A percentile compares a stretch with the other conserved stretches of the same genome.
phyloP scores from a whole-genome alignment of 2,113 vertebrate genomes.

The Chaenogobius annularis region DNA sequence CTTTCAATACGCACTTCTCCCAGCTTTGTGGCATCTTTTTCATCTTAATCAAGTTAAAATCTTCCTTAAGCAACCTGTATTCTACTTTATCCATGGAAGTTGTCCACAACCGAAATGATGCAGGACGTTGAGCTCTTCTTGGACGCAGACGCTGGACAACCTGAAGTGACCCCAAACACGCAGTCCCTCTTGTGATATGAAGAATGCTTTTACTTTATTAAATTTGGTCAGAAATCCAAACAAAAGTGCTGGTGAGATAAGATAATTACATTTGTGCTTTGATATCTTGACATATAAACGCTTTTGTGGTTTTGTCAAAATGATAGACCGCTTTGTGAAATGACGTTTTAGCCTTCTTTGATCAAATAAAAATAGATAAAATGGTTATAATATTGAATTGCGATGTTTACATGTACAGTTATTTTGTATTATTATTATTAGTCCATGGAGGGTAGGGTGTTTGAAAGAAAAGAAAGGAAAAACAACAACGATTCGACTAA shows the following conservation, averaged over 20 bases:
- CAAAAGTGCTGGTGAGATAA: neutral
- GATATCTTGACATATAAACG: no score
- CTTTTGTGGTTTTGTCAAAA: neutral
- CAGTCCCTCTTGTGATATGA: neutral
- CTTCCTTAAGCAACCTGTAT: neutral
- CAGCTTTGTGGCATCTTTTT: neutral
- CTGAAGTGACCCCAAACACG: neutral
- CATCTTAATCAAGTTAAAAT: neutral
- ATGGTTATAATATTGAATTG: neutral
- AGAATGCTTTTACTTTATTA: neutral
- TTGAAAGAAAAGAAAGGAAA: no score
- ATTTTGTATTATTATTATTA: no score
- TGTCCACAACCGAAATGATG: neutral
- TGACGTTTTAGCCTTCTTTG: neutral
- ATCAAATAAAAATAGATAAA: neutral
- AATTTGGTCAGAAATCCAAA: neutral
- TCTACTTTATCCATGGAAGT: neutral
- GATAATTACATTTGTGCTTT: neutral
- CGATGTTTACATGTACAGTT: no score
- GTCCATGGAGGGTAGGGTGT: no score
- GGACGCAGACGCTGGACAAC: neutral
- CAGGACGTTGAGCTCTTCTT: neutral
- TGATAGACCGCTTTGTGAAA: neutral
- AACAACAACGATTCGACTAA: no score
- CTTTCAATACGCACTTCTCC: neutral